A percentile compares a stretch with the other conserved stretches of the same genome.
Conservation (phyloP, 92 coral and sea anemone genomes). For the Actinernus sp. region DNA sequence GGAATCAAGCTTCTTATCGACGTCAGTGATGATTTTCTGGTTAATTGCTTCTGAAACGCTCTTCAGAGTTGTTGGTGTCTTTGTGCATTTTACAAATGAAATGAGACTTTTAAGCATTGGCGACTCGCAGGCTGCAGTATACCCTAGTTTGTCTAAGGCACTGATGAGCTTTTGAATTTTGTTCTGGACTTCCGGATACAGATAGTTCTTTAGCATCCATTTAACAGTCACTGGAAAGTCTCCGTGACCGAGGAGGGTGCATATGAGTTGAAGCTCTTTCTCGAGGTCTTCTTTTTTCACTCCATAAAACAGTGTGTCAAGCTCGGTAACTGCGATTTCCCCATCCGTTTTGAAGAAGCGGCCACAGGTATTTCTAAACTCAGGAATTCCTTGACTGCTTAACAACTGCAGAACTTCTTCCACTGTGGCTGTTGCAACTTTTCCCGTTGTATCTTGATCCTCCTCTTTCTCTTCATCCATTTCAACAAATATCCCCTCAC, state of each 20-base stretch:
- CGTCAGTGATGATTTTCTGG: slow-evolving; percentile 9
- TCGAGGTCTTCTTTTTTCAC: slow-evolving; percentile 33
- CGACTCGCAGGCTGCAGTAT: neutral
- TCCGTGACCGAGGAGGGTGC: slow-evolving; percentile 8
- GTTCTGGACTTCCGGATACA: slow-evolving; percentile 39
- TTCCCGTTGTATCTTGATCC: too few relatives aligned
- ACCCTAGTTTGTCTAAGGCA: slow-evolving; percentile 62
- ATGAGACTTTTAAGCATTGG: slow-evolving; percentile 13
- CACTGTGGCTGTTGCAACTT: slow-evolving; percentile 19
- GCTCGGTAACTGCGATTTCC: slow-evolving; percentile 22
- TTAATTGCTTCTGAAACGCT: slow-evolving; percentile 32
- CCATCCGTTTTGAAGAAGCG: slow-evolving; percentile 6
- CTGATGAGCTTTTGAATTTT: slow-evolving; percentile 50
- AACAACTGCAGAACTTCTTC: slow-evolving; percentile 26
- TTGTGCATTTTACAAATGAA: slow-evolving; percentile 10
- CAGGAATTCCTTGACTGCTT: slow-evolving; percentile 7
- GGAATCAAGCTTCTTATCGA: slow-evolving; percentile 43
- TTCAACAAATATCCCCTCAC: slow-evolving; percentile 37
- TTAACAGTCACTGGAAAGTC: slow-evolving; percentile 1
- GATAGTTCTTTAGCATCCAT: slow-evolving; percentile 30
- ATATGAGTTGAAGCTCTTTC: slow-evolving; percentile 58
- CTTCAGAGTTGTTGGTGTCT: slow-evolving; percentile 1
- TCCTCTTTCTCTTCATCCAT: too few relatives aligned
- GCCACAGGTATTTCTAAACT: slow-evolving; percentile 14
- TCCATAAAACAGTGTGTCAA: slow-evolving; percentile 40